A percentile compares a stretch with the other conserved stretches of the same genome.
Conservation (phyloP, 2,888 invertebrate genomes). For the Ypsolopha sequella region DNA sequence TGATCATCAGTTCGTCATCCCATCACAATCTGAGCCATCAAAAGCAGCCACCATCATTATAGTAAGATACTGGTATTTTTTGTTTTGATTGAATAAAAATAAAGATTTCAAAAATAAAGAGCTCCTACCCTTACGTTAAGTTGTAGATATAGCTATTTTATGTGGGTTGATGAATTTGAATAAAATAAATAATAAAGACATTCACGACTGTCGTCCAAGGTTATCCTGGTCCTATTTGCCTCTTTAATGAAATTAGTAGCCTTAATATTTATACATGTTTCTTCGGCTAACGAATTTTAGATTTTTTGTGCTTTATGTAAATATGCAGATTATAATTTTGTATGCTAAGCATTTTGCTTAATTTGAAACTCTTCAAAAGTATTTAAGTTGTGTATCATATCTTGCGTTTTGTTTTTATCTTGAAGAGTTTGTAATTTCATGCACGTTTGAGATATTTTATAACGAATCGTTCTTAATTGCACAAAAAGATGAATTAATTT, state of each 20-base stretch:
- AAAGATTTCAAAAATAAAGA: constrained; percentile 29
- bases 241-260: neutral
- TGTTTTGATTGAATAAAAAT: constrained; percentile 59
- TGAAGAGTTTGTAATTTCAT: no score
- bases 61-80: constrained; percentile 66
- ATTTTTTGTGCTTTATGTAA: constrained; percentile 19
- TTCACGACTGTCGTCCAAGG: neutral
- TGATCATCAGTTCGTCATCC: no score
- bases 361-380: no score
- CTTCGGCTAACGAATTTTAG: neutral
- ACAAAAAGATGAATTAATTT: no score
- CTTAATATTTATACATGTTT: neutral
- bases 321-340: constrained; percentile 15
- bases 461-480: no score
- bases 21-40: constrained; percentile 13
- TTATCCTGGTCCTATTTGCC: neutral
- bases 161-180: neutral
- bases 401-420: no score
- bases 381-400: neutral
- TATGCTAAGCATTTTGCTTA: no score
- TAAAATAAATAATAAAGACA: neutral
- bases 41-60: constrained; percentile 37
- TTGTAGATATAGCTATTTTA: neutral
- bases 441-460: no score
- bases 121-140: neutral